Evolutionary conservation across 2,797 vertebrate species (phyloP).

Genomic region (Rallus crepitans): DNA sequence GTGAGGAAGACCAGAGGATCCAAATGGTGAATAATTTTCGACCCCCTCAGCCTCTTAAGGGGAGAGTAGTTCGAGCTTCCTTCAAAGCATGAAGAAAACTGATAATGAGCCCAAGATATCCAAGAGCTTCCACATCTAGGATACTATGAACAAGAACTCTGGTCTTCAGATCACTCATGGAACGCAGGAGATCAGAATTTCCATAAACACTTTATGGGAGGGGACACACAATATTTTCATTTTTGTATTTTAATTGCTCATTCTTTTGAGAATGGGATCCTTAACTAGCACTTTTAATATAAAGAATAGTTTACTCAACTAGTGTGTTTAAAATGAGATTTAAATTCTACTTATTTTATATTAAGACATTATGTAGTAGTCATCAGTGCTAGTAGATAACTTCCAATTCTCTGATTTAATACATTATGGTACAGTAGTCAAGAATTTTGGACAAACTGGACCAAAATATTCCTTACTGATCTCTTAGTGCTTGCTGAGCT

Average conservation of each 20-base stretch:
- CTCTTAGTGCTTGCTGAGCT: neutral
- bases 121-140: constrained; percentile 73
- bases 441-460: neutral
- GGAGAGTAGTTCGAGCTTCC: constrained; percentile 88
- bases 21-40: constrained; percentile 97
- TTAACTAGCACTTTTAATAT: neutral
- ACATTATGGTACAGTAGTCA: neutral
- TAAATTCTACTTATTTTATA: neutral
- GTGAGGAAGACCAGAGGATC: constrained; percentile 84
- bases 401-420: neutral
- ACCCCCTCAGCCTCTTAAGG: constrained; percentile 92
- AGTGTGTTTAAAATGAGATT: neutral
- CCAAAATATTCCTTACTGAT: neutral
- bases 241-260: neutral
- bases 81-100: constrained; percentile 79
- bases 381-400: neutral
- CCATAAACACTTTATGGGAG: neutral
- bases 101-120: constrained; percentile 4
- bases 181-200: neutral
- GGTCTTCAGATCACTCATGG: neutral
- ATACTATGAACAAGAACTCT: constrained; percentile 11
- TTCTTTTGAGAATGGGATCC: neutral
- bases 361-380: neutral
- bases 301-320: neutral
- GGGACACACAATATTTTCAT: neutral